Base-by-base conservation (phyloP, 2,888 invertebrate genomes). In the Nomada fucata region DNA sequence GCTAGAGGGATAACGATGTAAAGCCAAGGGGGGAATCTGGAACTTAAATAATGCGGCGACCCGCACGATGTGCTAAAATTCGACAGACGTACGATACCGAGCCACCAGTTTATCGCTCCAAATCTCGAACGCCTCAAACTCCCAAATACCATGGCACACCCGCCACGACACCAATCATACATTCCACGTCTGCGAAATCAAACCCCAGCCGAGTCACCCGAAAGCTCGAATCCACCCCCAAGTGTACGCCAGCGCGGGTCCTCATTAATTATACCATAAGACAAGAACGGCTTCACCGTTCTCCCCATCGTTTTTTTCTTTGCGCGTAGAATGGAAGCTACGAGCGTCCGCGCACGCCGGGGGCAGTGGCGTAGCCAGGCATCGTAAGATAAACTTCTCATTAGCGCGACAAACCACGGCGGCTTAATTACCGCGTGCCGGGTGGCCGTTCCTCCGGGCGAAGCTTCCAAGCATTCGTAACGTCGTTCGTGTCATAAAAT, bases 301-400 rank as follows among this genome's bases (percentile, higher is more conserved):
- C 50, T 29, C 55, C 26, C 55, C 20, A 42, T 53, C 53, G 65
- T 44, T 29, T 52, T 53, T 73, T 36, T 69, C 55, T 36, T 70
- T 44, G 20, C 75, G 72, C 76, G 73, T 70, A 70, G 76, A 82
- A 84, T 73, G 55, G 82, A 29, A 70, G 72, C 65, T 26, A 52
- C 77, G 63, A 20, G 47, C 53, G 18, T 15, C 44, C 26, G 64
- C 59, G 64, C 20, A 68, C 57, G 64, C 44, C n/a, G 15, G 55
- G 26, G 42, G 50, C 52, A 63, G 23, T 68, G 50, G 68, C 26
- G 60, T 71, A 71, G 71, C 61, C 79, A 9, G 72, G 64, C 75
- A 63, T 80, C 86, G 85, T 82, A 86, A 88, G 90, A 91, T 90
- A 89, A 91, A 89, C 90, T 91, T 84, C 91, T 91, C 91, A 91